phyloP scores from a whole-genome alignment of 2,113 vertebrate genomes.

The Cyanoderma ruficeps region DNA sequence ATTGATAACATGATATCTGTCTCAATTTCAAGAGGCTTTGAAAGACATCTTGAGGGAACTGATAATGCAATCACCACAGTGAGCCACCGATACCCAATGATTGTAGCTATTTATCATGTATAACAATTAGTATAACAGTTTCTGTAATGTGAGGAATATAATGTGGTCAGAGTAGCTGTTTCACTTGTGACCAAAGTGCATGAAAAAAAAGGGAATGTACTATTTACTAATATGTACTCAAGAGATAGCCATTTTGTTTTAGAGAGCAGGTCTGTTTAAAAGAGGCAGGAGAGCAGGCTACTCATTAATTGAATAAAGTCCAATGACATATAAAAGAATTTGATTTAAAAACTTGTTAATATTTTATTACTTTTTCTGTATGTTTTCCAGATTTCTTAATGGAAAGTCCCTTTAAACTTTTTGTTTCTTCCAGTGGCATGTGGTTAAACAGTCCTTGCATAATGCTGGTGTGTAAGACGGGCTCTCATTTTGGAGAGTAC shows the following conservation, averaged over 20 bases:
- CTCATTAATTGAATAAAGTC: neutral
- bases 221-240: neutral
- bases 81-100: neutral
- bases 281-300: neutral
- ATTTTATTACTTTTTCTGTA: neutral
- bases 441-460: neutral
- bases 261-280: neutral
- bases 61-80: neutral
- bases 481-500: neutral
- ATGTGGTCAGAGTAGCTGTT: neutral
- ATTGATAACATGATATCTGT: neutral
- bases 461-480: neutral
- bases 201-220: neutral
- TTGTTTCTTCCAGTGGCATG: neutral
- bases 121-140: neutral
- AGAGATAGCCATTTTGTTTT: neutral
- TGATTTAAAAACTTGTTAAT: neutral
- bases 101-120: neutral
- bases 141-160: neutral
- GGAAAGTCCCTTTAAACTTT: neutral
- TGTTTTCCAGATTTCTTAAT: neutral
- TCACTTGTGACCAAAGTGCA: neutral
- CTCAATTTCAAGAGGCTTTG: neutral
- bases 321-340: neutral
- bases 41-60: neutral